A percentile compares a stretch with the other conserved stretches of the same genome.
phyloP scores from a whole-genome alignment of 2,113 vertebrate species.

The Heliornis fulica region DNA sequence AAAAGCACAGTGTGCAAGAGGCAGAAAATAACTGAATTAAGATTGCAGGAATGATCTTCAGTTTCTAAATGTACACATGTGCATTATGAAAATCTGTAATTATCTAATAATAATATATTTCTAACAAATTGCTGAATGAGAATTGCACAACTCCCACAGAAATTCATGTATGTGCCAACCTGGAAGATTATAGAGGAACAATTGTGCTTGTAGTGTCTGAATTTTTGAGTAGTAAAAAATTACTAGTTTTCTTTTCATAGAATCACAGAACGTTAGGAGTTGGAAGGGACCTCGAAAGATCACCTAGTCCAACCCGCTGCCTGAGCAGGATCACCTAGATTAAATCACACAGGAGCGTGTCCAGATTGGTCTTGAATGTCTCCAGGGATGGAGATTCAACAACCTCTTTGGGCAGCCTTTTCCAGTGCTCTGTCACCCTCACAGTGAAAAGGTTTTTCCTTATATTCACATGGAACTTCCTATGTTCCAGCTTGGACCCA shows the following conservation, averaged over 20 bases:
- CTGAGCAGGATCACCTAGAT: too few relatives aligned
- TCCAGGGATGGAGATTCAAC: too few relatives aligned
- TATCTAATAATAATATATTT: not conserved
- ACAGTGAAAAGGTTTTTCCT: too few relatives aligned
- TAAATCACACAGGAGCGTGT: too few relatives aligned
- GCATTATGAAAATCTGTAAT: not conserved
- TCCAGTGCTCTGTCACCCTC: too few relatives aligned
- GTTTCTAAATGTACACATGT: not conserved
- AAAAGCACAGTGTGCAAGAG: not conserved
- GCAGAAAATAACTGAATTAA: not conserved
- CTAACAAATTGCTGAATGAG: not conserved
- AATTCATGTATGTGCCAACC: not conserved
- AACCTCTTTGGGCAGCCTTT: too few relatives aligned
- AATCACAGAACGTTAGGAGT: too few relatives aligned
- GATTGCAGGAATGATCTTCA: not conserved
- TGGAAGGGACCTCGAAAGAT: too few relatives aligned
- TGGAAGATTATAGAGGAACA: not conserved
- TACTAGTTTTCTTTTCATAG: not conserved
- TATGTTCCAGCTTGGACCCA: too few relatives aligned
- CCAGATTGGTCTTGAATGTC: too few relatives aligned
- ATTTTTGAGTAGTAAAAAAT: not conserved
- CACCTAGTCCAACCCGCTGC: too few relatives aligned
- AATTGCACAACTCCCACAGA: not conserved
- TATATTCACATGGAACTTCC: too few relatives aligned
- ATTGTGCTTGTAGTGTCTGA: not conserved